These are phyloP conservation scores for Trichogramma evanescens DNA, from an alignment of 2,888 invertebrate species.

Conservation along the genomic window DNA sequence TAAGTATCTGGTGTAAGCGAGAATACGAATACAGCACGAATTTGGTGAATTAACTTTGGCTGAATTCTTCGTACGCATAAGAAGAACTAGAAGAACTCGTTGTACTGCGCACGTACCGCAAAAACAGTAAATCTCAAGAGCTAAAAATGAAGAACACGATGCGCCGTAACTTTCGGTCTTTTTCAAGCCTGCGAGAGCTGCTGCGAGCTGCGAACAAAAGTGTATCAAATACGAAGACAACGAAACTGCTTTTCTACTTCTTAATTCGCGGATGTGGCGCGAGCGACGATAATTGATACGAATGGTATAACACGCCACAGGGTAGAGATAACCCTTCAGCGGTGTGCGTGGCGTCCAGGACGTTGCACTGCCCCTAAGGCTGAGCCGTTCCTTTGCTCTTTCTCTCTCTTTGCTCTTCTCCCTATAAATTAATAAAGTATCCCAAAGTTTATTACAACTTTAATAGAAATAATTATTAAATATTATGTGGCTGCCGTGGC, in stretches of 20 bases:
- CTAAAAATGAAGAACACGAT: background rate
- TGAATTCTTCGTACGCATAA: too few relatives aligned
- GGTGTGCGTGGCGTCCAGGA: too few relatives aligned
- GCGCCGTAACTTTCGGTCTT: too few relatives aligned
- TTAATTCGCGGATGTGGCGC: slow-evolving; percentile 18
- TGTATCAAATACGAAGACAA: slow-evolving; percentile 8
- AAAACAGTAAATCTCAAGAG: background rate
- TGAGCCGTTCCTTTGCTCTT: background rate
- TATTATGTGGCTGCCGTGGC: slow-evolving; percentile 44
- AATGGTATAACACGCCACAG: background rate
- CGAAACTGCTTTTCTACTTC: slow-evolving; percentile 6
- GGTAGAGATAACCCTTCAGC: too few relatives aligned
- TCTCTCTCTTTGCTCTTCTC: slow-evolving; percentile 3
- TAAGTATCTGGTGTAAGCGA: too few relatives aligned
- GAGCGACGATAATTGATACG: background rate
- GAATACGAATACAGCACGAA: too few relatives aligned
- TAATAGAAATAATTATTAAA: slow-evolving; percentile 49
- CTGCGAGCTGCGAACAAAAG: too few relatives aligned
- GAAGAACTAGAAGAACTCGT: too few relatives aligned
- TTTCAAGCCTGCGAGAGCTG: too few relatives aligned
- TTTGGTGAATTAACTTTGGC: too few relatives aligned
- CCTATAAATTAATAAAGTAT: slow-evolving; percentile 49
- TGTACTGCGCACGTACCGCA: too few relatives aligned
- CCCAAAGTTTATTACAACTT: slow-evolving; percentile 47
- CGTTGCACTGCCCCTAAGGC: too few relatives aligned